A percentile compares a stretch with the other conserved stretches of the same genome.
These are phyloP conservation scores for Ageneiosus marmoratus DNA, from an alignment of 2,113 vertebrate species.

Conservation along the genomic window DNA sequence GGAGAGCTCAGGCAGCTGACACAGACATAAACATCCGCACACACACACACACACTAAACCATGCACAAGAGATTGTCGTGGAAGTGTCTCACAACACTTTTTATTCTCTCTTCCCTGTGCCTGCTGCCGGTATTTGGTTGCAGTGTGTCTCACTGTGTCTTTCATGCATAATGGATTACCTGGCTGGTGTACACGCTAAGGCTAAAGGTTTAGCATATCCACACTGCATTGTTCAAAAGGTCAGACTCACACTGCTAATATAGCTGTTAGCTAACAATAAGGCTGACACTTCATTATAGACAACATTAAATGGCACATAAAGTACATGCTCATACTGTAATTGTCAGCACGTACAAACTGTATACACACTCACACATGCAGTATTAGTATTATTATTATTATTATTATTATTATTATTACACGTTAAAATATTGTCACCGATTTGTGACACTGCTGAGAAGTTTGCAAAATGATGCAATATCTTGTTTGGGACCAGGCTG, in stretches of 20 bases:
- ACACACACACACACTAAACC: neutral
- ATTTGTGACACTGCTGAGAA: too few species aligned
- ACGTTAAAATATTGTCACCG: too few species aligned
- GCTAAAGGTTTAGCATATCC: conserved; percentile 58
- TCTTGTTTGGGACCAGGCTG: neutral
- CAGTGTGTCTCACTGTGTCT: conserved; percentile 61
- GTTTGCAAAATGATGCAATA: neutral
- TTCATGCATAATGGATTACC: conserved; percentile 75
- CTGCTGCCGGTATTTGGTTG: conserved; percentile 61
- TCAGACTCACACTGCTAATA: conserved; percentile 23
- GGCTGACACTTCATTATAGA: neutral
- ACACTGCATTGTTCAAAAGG: conserved; percentile 54
- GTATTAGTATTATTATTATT: too few species aligned
- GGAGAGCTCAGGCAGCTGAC: neutral
- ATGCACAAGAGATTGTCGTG: conserved; percentile 7
- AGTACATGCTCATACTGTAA: neutral
- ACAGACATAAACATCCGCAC: conserved; percentile 5
- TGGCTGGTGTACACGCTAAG: conserved; percentile 60
- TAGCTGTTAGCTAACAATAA: conserved; percentile 8
- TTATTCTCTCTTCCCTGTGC: neutral
- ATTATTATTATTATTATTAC: too few species aligned
- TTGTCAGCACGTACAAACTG: neutral
- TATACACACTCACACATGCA: neutral
- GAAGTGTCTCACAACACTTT: neutral
- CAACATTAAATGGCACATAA: neutral